phyloP scores from a whole-genome alignment of 2,797 vertebrate genomes.

The Gymnoscopelus braueri region DNA sequence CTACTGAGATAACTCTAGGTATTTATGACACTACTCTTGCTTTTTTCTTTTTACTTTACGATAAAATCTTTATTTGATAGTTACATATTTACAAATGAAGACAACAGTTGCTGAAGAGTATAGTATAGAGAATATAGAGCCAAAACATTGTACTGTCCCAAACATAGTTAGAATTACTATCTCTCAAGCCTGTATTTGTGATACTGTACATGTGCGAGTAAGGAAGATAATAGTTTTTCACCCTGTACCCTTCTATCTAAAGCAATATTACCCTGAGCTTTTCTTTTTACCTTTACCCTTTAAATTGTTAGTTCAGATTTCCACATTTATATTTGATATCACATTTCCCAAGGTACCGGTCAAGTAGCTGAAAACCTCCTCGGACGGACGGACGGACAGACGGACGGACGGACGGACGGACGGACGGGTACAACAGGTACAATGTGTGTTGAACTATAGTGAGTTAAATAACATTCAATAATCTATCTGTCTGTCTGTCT shows the following conservation, averaged over 20 bases:
- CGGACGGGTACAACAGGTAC: no score
- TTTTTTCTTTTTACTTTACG: conserved; percentile 25
- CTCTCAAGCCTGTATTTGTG: neutral
- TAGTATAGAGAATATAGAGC: neutral
- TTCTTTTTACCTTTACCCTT: neutral
- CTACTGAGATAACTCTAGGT: no score
- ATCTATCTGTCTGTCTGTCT: no score
- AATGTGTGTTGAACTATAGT: no score
- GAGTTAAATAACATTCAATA: no score
- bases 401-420: no score
- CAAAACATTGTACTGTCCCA: neutral
- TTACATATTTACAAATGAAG: conserved; percentile 32
- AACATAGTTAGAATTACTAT: conserved; percentile 18
- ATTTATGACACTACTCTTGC: conserved; percentile 47
- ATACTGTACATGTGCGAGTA: neutral
- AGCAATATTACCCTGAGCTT: neutral
- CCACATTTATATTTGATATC: no score
- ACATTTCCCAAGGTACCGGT: no score
- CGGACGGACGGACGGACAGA: no score
- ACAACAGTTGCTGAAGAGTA: neutral
- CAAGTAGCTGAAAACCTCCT: no score
- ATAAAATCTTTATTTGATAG: conserved; percentile 49
- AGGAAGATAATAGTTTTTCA: neutral
- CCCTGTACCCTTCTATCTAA: no score
- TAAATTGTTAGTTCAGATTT: no score